These are phyloP conservation scores for Mactromeris polynyma DNA, from an alignment of 2,888 invertebrate species.

Conservation along the genomic window DNA sequence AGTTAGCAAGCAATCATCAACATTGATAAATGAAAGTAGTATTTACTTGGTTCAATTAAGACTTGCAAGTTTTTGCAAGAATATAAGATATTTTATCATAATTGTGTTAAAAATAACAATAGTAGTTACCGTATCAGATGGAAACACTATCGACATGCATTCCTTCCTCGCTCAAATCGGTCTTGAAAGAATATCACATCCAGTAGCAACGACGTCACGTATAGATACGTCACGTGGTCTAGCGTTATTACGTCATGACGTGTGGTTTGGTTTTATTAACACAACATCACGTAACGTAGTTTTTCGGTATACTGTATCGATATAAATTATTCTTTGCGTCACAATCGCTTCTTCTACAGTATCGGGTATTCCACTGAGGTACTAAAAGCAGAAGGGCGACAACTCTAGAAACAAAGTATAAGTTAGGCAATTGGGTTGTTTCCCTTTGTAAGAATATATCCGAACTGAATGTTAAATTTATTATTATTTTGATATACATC, in stretches of 20 bases:
- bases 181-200: not conserved
- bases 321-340: too few relatives aligned
- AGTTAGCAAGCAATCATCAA: too few relatives aligned
- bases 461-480: too few relatives aligned
- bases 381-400: not conserved
- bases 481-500: too few relatives aligned
- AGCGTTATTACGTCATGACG: not conserved
- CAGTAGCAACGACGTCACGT: not conserved
- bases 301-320: too few relatives aligned
- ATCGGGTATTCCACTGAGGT: too few relatives aligned
- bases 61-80: too few relatives aligned
- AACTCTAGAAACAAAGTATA: not conserved
- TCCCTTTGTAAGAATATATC: not conserved
- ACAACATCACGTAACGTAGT: not conserved
- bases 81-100: not conserved
- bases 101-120: not conserved
- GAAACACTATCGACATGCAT: conserved; percentile 8
- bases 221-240: not conserved
- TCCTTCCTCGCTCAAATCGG: not conserved
- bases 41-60: too few relatives aligned
- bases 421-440: not conserved
- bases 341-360: too few relatives aligned
- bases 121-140: not conserved
- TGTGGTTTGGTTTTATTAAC: not conserved
- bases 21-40: too few relatives aligned